Evolutionary conservation across 2,113 vertebrate genomes (phyloP).

Genomic region (Guaruba guarouba): DNA sequence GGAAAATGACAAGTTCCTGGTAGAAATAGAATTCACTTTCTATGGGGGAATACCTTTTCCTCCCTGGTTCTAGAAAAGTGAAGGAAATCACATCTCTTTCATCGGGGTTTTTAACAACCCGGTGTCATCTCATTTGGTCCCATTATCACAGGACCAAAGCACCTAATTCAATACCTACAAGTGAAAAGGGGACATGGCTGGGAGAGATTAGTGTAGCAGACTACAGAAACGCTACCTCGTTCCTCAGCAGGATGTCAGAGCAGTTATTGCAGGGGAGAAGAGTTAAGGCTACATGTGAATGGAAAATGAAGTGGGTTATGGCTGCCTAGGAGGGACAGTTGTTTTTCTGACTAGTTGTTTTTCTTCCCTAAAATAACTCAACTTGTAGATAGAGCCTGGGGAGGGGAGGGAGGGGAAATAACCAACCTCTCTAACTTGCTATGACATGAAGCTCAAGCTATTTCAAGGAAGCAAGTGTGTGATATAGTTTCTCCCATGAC

Average conservation of each 20-base stretch:
- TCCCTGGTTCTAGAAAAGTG: not conserved
- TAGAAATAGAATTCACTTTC: not conserved
- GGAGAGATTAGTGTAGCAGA: not conserved
- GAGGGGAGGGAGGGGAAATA: accelerated
- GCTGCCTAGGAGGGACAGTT: not conserved
- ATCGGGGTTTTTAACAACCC: not conserved
- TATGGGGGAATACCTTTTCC: not conserved
- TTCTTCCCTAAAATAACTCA: not conserved
- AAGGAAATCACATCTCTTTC: not conserved
- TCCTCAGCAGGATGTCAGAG: not conserved
- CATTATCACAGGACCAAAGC: not conserved
- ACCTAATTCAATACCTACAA: accelerated
- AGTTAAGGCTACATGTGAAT: not conserved
- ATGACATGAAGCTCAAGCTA: not conserved
- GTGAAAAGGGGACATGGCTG: not conserved
- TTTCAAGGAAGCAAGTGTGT: not conserved
- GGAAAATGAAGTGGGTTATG: not conserved
- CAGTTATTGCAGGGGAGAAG: not conserved
- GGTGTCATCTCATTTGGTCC: not conserved
- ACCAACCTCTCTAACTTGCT: not conserved
- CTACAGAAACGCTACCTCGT: not conserved
- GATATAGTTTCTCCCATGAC: not conserved
- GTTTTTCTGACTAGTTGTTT: not conserved
- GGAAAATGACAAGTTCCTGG: not conserved
- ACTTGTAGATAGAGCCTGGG: not conserved